Percentiles rank a stretch among this genome's conserved stretches.
Conservation (phyloP, 2,888 invertebrate species). For the Lymantria monacha region DNA sequence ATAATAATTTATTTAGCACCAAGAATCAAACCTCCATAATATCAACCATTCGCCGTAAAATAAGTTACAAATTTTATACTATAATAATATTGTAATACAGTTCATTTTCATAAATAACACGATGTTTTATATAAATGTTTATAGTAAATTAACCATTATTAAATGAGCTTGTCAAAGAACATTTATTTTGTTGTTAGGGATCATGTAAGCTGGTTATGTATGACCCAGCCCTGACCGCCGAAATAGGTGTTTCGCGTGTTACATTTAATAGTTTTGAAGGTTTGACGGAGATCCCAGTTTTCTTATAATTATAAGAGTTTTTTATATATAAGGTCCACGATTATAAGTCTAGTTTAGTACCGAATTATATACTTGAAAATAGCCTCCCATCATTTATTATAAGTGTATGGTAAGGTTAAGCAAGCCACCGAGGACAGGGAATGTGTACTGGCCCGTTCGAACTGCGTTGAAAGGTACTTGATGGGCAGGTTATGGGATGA, state of each 20-base stretch:
- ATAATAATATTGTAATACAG: slow-evolving; percentile 33
- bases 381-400: no score
- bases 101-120: slow-evolving; percentile 35
- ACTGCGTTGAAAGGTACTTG: no score
- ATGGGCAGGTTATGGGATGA: no score
- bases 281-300: slow-evolving; percentile 40
- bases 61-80: slow-evolving; percentile 22
- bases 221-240: slow-evolving; percentile 64
- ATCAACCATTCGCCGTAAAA: slow-evolving; percentile 13
- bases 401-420: no score
- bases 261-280: slow-evolving; percentile 44
- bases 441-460: no score
- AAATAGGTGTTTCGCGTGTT: slow-evolving; percentile 67
- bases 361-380: no score
- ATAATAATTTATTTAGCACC: slow-evolving; percentile 10
- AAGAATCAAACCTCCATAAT: slow-evolving; percentile 17
- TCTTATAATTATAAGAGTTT: slow-evolving; percentile 39
- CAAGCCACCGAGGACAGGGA: no score
- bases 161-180: slow-evolving; percentile 22
- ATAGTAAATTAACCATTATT: slow-evolving; percentile 23
- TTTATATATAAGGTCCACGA: slow-evolving; percentile 18
- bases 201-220: slow-evolving; percentile 30
- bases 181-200: slow-evolving; percentile 6
- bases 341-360: no score
- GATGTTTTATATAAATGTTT: slow-evolving; percentile 26